A percentile compares a stretch with the other conserved stretches of the same genome.
phyloP scores from a whole-genome alignment of 2,797 vertebrate genomes.

The Podarcis lilfordi region DNA sequence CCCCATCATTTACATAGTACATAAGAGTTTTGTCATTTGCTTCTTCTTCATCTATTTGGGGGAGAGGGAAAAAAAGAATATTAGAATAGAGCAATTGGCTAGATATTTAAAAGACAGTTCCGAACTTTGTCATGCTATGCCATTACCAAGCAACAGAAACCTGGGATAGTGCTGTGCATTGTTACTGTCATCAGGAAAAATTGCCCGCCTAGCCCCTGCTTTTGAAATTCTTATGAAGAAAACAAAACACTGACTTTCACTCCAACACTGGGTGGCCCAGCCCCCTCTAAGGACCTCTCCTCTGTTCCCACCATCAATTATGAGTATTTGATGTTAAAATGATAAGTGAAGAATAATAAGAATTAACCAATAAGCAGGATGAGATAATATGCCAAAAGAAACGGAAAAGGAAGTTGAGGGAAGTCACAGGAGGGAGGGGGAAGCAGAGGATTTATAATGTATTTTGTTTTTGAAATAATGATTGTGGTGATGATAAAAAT shows the following conservation, averaged over 20 bases:
- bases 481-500: too few relatives aligned
- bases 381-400: too few relatives aligned
- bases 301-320: too few relatives aligned
- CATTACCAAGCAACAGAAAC: neutral
- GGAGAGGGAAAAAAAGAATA: neutral
- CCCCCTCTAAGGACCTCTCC: neutral
- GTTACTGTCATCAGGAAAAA: neutral
- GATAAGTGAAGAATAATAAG: too few relatives aligned
- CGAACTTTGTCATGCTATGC: neutral
- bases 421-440: too few relatives aligned
- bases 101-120: neutral
- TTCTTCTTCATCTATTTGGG: constrained; percentile 87
- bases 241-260: neutral
- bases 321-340: constrained; percentile 37
- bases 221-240: neutral
- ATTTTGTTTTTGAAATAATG: too few relatives aligned
- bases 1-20: constrained; percentile 98
- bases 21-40: constrained; percentile 89
- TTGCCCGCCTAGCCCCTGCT: neutral
- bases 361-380: too few relatives aligned
- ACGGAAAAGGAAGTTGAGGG: too few relatives aligned
- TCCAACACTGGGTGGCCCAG: too few relatives aligned
- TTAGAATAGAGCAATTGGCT: neutral
- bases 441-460: too few relatives aligned
- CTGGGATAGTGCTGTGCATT: constrained; percentile 15